A percentile compares a stretch with the other conserved stretches of the same genome.
These are phyloP conservation scores for Agrotis puta DNA, from an alignment of 2,888 invertebrate genomes.

Conservation along the genomic window DNA sequence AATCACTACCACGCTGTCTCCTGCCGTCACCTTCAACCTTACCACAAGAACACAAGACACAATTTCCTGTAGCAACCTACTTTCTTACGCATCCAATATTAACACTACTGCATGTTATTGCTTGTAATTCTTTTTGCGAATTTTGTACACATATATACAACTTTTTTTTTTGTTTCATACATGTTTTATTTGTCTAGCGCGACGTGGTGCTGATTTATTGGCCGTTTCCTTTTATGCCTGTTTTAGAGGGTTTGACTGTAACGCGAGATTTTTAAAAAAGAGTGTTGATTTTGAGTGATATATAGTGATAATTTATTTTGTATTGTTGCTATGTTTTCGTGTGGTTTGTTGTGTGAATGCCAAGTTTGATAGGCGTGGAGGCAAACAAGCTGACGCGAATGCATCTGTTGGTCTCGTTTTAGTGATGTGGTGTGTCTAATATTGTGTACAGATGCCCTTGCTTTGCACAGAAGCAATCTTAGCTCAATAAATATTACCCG, in stretches of 20 bases:
- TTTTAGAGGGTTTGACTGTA: slow-evolving; percentile 83
- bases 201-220: slow-evolving; percentile 83
- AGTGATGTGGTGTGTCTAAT: neutral
- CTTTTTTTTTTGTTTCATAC: slow-evolving; percentile 80
- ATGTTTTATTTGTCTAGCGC: slow-evolving; percentile 86
- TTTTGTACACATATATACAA: slow-evolving; percentile 78
- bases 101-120: slow-evolving; percentile 90
- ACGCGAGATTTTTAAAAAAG: slow-evolving; percentile 79
- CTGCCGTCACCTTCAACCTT: slow-evolving; percentile 75
- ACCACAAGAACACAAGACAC: slow-evolving; percentile 68
- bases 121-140: slow-evolving; percentile 90
- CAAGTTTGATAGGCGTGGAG: slow-evolving; percentile 61
- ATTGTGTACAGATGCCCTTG: neutral
- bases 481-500: no score
- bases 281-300: slow-evolving; percentile 79
- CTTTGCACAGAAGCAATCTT: neutral
- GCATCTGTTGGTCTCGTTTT: slow-evolving; percentile 35
- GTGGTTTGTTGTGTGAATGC: slow-evolving; percentile 44
- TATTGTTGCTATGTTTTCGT: slow-evolving; percentile 68
- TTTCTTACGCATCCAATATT: slow-evolving; percentile 75
- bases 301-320: slow-evolving; percentile 76
- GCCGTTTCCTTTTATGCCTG: slow-evolving; percentile 83
- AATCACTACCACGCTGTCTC: slow-evolving; percentile 84
- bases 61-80: slow-evolving; percentile 62
- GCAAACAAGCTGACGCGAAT: slow-evolving; percentile 45